These are phyloP conservation scores for Troides oblongomaculatus DNA, from an alignment of 2,888 invertebrate genomes.

Conservation along the genomic window DNA sequence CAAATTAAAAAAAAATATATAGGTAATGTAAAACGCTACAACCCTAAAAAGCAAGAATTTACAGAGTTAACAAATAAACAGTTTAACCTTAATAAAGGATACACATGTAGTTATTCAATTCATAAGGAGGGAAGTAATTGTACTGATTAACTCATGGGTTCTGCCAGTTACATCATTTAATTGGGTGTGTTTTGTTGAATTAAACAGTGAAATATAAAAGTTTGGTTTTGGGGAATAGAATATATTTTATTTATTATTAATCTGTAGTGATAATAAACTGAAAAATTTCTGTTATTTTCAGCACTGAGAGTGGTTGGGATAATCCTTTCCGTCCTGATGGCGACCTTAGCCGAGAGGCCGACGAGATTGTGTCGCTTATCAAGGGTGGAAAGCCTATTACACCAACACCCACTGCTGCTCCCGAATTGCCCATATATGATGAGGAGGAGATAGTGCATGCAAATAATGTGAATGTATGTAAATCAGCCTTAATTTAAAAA, in stretches of 20 bases:
- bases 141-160: conserved; percentile 26
- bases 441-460: conserved; percentile 66
- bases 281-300: conserved; percentile 60
- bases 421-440: conserved; percentile 76
- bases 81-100: conserved; percentile 22
- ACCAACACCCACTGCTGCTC: conserved; percentile 82
- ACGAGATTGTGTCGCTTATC: conserved; percentile 96
- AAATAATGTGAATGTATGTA: conserved; percentile 66
- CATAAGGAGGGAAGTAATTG: conserved; percentile 27
- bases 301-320: conserved; percentile 97
- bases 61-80: conserved; percentile 5
- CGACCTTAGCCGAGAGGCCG: conserved; percentile 95
- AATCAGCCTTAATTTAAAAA: background rate
- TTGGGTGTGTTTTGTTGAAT: conserved; percentile 1
- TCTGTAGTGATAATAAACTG: background rate
- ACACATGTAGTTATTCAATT: conserved; percentile 24
- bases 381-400: conserved; percentile 94
- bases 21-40: background rate
- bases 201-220: background rate
- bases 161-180: conserved; percentile 21
- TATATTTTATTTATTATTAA: background rate
- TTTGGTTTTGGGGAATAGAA: background rate
- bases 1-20: background rate
- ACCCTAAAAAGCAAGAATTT: background rate
- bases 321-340: conserved; percentile 98